Evolutionary conservation across 2,797 vertebrate genomes (phyloP).

Genomic region (Myotis planiceps): DNA sequence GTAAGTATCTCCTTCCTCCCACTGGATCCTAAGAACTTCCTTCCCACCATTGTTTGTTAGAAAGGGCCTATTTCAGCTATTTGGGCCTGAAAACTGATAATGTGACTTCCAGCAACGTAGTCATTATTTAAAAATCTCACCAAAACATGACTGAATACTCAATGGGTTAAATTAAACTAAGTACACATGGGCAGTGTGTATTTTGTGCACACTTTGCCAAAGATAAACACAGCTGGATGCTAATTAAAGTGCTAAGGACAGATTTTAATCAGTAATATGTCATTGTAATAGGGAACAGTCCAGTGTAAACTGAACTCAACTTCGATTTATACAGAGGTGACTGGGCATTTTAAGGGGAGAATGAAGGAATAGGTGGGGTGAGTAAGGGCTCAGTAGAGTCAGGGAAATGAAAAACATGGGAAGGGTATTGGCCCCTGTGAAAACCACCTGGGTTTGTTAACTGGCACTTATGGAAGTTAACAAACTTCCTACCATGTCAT

Average conservation of each 20-base stretch:
- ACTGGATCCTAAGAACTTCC: not conserved
- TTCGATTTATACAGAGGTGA: not conserved
- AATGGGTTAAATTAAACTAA: not conserved
- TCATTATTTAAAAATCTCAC: not conserved
- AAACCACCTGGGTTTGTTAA: not conserved
- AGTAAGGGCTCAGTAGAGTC: not conserved
- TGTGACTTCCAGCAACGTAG: conserved; percentile 4
- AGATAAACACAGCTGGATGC: not conserved
- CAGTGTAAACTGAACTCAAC: not conserved
- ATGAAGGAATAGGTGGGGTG: not conserved
- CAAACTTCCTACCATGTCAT: not conserved
- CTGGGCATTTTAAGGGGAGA: not conserved
- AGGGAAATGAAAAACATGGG: not conserved
- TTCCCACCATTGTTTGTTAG: not conserved
- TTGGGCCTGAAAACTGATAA: not conserved
- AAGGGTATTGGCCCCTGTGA: not conserved
- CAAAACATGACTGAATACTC: not conserved
- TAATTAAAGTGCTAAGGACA: not conserved
- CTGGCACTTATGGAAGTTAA: not conserved
- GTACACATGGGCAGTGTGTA: not conserved
- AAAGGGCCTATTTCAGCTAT: not conserved
- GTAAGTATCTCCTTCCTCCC: not conserved
- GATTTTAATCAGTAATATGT: not conserved
- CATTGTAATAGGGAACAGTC: not conserved
- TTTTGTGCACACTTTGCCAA: not conserved